These are phyloP conservation scores for Sus scrofa DNA, from an alignment of 2,113 vertebrate species.

Conservation along the genomic window DNA sequence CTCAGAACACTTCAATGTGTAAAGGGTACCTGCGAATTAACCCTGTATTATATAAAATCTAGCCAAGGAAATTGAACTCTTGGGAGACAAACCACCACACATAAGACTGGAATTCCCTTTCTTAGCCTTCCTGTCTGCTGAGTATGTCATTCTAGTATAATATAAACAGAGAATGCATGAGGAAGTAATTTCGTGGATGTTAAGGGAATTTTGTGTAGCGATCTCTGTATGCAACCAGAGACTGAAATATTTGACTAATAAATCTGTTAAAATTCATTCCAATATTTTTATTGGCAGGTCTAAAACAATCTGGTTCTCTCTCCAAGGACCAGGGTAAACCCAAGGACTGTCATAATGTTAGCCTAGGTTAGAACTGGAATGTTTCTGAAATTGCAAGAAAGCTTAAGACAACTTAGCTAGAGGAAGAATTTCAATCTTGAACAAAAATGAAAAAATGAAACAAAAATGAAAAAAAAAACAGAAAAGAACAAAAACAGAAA, in stretches of 20 bases:
- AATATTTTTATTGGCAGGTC: conserved; percentile 10
- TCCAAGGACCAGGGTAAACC: background rate
- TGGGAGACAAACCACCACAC: background rate
- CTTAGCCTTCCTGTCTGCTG: background rate
- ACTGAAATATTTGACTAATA: conserved; percentile 40
- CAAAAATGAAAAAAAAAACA: too few relatives aligned
- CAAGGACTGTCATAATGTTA: background rate
- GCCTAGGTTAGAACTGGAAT: background rate
- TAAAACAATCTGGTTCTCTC: background rate
- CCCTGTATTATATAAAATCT: background rate
- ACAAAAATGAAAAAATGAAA: too few relatives aligned
- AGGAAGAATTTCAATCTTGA: background rate
- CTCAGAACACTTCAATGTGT: background rate
- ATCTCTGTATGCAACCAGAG: background rate
- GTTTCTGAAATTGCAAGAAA: background rate
- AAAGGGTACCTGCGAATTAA: background rate
- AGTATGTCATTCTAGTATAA: conserved; percentile 18
- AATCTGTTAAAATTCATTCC: background rate
- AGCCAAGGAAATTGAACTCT: conserved; percentile 7
- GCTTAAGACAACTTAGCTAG: background rate
- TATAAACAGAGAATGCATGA: background rate
- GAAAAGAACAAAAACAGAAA: background rate
- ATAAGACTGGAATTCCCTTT: conserved; percentile 25
- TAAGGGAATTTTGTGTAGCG: background rate
- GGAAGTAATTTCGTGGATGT: background rate